phyloP scores from a whole-genome alignment of 2,797 vertebrate genomes.

The Pseudopleuronectes americanus region DNA sequence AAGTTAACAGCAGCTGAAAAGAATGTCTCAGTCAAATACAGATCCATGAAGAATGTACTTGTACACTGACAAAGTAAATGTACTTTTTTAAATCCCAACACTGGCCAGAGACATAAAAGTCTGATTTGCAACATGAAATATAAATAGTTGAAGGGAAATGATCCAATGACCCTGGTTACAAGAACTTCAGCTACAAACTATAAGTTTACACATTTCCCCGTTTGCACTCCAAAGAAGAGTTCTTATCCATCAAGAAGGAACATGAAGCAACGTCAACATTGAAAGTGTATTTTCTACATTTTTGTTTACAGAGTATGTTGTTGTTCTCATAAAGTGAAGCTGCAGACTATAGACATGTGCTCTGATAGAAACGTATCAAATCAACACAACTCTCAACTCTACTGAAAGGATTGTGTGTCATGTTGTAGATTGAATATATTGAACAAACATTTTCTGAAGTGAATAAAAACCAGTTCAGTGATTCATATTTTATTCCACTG shows the following conservation, averaged over 20 bases:
- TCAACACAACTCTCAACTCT: neutral
- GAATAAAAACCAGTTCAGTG: neutral
- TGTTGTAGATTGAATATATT: neutral
- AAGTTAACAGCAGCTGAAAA: no score
- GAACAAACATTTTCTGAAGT: neutral
- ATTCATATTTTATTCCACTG: neutral
- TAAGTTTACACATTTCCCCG: neutral
- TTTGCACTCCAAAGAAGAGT: neutral
- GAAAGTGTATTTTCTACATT: neutral
- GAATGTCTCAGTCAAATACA: no score
- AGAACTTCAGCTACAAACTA: no score
- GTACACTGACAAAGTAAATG: no score
- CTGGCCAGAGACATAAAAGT: conserved; percentile 1
- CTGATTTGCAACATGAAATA: neutral
- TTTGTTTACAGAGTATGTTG: conserved; percentile 28
- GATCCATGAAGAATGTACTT: no score
- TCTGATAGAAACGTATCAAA: neutral
- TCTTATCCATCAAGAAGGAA: neutral
- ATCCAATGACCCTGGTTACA: no score
- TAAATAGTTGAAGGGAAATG: no score
- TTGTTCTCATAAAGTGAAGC: neutral
- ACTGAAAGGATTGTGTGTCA: neutral
- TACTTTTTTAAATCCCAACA: no score
- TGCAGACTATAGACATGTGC: neutral
- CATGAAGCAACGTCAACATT: neutral